Conservation (phyloP, 1,140 invertebrate genomes). For the Goniozus legneri region DNA sequence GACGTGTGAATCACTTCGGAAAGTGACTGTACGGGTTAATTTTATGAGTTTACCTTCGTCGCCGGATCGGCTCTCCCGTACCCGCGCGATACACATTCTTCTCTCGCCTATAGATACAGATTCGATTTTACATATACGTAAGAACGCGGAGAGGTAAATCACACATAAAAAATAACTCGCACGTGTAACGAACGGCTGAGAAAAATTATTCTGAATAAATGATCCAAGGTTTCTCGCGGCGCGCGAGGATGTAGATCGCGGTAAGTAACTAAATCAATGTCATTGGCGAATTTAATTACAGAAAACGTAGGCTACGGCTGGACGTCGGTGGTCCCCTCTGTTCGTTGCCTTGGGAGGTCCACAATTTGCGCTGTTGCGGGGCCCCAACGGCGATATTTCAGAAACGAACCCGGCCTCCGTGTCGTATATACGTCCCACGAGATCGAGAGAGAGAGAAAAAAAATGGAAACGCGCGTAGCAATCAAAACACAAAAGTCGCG, state of each 20-base stretch:
- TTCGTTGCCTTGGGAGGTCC: constrained; percentile 38
- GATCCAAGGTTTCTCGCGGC: constrained; percentile 9
- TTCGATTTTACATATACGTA: too few relatives aligned
- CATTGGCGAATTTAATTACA: constrained; percentile 41
- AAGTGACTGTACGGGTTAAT: too few relatives aligned
- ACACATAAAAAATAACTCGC: constrained; percentile 16
- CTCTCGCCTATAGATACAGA: too few relatives aligned
- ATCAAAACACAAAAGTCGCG: too few relatives aligned
- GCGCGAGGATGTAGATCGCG: constrained; percentile 17
- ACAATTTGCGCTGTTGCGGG: constrained; percentile 3
- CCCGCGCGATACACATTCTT: too few relatives aligned
- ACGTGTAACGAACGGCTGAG: constrained; percentile 7
- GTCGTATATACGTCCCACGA: neutral
- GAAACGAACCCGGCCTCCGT: neutral
- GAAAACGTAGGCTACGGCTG: constrained; percentile 22
- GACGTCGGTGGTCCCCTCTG: constrained; percentile 20
- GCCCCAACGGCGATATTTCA: neutral
- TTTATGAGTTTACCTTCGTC: too few relatives aligned
- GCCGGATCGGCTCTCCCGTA: too few relatives aligned
- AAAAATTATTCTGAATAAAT: constrained; percentile 19
- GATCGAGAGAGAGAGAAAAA: neutral
- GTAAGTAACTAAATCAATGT: constrained; percentile 42
- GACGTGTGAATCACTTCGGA: too few relatives aligned
- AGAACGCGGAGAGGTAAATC: constrained; percentile 11
- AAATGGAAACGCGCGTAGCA: neutral